phyloP scores from a whole-genome alignment of 2,113 vertebrate species.

The Callipepla squamata region DNA sequence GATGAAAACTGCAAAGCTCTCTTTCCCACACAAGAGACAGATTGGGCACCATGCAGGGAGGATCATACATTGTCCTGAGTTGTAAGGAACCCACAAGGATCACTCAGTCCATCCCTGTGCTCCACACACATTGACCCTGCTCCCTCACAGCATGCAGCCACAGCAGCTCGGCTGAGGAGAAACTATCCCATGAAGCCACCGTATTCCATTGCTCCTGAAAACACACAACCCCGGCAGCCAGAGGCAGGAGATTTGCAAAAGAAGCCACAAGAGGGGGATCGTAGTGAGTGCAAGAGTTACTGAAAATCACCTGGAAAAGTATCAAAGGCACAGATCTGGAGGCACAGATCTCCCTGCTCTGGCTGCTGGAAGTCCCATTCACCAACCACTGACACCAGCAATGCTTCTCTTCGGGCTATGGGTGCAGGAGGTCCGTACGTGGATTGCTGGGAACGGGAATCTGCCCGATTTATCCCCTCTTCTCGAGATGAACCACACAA shows the following conservation, averaged over 20 bases:
- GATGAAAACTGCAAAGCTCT: background rate
- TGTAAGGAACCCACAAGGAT: background rate
- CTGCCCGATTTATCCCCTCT: conserved; percentile 55
- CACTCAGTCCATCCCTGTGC: background rate
- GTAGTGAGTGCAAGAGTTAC: conserved; percentile 4
- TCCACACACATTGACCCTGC: background rate
- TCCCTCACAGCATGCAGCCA: background rate
- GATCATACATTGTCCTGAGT: background rate
- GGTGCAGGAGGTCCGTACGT: background rate
- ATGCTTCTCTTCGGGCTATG: rapidly evolving
- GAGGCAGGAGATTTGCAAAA: background rate
- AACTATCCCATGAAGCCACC: background rate
- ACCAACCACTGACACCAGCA: background rate
- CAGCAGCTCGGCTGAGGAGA: background rate
- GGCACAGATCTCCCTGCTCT: background rate
- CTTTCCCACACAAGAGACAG: background rate
- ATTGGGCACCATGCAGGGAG: background rate
- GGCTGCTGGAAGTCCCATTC: background rate
- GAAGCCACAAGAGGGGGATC: conserved; percentile 66
- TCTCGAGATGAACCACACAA: conserved; percentile 18
- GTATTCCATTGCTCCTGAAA: background rate
- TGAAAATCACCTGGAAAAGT: background rate
- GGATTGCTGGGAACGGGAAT: background rate
- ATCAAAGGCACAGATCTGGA: rapidly evolving
- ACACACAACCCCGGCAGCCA: too few species aligned